A percentile compares a stretch with the other conserved stretches of the same genome.
Evolutionary conservation across 2,113 vertebrate genomes (phyloP).

Genomic region (Rhynchomys soricoides): DNA sequence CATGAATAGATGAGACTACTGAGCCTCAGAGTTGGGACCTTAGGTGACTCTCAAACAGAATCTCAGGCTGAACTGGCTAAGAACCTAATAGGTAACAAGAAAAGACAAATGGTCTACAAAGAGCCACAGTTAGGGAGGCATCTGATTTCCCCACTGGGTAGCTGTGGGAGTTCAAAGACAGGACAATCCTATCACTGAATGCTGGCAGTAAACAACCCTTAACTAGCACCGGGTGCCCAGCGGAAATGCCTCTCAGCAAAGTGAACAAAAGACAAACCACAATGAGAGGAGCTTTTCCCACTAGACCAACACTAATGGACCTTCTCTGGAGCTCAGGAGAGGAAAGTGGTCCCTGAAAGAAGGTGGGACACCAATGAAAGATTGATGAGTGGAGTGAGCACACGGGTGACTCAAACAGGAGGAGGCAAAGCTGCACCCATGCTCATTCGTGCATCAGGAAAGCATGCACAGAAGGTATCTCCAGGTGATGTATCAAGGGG

Average conservation of each 20-base stretch:
- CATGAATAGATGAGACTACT: background rate
- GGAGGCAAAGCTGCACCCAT: background rate
- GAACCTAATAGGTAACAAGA: background rate
- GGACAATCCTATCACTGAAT: no score
- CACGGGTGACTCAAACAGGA: accelerated
- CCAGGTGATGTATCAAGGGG: background rate
- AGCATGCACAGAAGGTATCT: background rate
- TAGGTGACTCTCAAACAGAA: background rate
- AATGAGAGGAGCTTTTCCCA: background rate
- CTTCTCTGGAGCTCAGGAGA: background rate
- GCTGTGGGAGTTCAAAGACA: background rate
- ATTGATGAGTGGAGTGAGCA: background rate
- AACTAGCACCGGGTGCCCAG: background rate
- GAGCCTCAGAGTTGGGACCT: background rate
- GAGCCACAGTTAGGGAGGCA: background rate
- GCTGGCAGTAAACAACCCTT: background rate
- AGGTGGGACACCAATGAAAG: background rate
- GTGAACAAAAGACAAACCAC: background rate
- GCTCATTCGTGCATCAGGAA: background rate
- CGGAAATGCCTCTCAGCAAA: background rate
- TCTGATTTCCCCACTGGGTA: background rate
- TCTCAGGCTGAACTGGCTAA: background rate
- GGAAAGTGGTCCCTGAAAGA: background rate
- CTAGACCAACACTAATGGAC: background rate
- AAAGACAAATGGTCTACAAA: background rate